Percentiles rank a stretch among this genome's conserved stretches.
Conservation (phyloP, 92 coral and sea anemone species). For the Zoanthus sansibaricus region DNA sequence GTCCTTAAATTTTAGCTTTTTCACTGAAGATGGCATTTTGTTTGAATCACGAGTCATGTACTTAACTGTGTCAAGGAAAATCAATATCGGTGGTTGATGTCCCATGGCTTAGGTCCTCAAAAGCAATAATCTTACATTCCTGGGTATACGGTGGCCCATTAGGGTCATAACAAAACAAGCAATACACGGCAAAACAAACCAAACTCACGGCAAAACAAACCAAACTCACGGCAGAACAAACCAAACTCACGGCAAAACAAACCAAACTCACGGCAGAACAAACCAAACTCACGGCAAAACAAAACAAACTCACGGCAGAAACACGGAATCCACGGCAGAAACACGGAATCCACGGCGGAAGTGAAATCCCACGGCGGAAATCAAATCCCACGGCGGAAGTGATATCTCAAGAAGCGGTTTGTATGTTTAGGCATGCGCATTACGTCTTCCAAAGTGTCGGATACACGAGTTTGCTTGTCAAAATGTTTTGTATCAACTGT, state of each 20-base stretch:
- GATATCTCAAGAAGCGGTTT: conserved; percentile 21
- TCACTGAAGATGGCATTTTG: no score
- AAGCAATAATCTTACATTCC: no score
- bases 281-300: neutral
- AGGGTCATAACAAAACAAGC: neutral
- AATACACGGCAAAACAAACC: neutral
- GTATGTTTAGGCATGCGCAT: conserved; percentile 28
- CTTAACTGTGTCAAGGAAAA: no score
- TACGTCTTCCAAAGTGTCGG: conserved; percentile 30
- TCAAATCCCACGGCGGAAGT: conserved; percentile 22
- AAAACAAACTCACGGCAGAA: neutral
- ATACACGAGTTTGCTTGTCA: conserved; percentile 20
- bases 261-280: neutral
- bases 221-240: neutral
- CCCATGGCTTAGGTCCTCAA: no score
- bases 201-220: neutral
- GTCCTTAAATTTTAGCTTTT: no score
- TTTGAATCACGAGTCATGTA: no score
- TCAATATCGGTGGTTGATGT: no score
- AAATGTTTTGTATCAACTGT: conserved; percentile 25
- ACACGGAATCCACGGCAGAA: neutral
- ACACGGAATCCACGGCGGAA: conserved; percentile 15
- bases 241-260: neutral
- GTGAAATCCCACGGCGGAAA: conserved; percentile 4
- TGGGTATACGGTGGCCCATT: no score